Evolutionary conservation across 2,797 vertebrate genomes (phyloP).

Genomic region (Brachyalestes nurse): DNA sequence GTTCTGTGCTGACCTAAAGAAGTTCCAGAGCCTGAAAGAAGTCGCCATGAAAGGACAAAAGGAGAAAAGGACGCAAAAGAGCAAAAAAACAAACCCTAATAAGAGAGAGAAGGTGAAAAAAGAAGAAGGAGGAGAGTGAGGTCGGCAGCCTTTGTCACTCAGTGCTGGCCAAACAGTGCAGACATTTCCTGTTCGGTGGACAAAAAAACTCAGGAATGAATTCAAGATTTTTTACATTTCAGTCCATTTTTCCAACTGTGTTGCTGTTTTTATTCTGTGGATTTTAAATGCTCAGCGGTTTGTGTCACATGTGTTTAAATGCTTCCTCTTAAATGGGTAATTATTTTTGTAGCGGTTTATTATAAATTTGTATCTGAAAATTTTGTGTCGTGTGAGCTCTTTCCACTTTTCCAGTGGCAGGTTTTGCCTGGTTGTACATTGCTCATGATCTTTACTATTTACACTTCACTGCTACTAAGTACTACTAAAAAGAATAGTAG

Average conservation of each 20-base stretch:
- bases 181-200: not conserved
- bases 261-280: not conserved
- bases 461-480: no score
- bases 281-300: not conserved
- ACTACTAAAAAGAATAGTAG: not conserved
- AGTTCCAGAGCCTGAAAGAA: constrained; percentile 76
- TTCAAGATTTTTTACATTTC: not conserved
- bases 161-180: not conserved
- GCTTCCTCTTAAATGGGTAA: not conserved
- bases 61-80: constrained; percentile 47
- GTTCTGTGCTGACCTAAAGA: constrained; percentile 91
- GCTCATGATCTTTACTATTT: no score
- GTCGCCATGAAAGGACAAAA: constrained; percentile 56
- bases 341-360: not conserved
- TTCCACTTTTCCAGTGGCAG: not conserved
- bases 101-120: constrained; percentile 55
- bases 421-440: no score
- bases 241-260: not conserved
- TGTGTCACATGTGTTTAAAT: not conserved
- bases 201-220: constrained; percentile 5
- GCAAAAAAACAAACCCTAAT: constrained; percentile 54
- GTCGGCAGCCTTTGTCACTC: constrained; percentile 31
- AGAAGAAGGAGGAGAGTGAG: constrained; percentile 38
- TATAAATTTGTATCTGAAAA: not conserved
- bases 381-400: not conserved